These are phyloP conservation scores for Parasteatoda lunata DNA, from an alignment of 2,888 invertebrate species.

Conservation along the genomic window DNA sequence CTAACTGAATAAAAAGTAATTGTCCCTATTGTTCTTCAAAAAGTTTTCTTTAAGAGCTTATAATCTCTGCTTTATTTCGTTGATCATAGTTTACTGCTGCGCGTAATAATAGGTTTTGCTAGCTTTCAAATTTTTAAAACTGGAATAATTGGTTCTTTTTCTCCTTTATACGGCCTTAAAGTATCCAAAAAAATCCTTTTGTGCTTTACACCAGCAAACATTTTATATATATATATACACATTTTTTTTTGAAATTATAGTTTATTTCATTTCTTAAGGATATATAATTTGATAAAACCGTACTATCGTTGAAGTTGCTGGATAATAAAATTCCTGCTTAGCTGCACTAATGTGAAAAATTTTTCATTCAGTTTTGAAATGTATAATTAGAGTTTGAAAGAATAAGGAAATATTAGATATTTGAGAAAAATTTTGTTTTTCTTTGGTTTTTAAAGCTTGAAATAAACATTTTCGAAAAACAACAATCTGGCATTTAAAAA, in stretches of 20 bases:
- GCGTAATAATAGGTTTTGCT: not conserved
- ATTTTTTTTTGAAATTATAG: not conserved
- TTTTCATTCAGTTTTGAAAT: not conserved
- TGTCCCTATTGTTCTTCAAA: not conserved
- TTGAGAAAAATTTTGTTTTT: too few relatives aligned
- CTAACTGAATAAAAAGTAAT: not conserved
- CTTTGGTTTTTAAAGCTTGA: too few relatives aligned
- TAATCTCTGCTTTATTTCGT: slow-evolving; percentile 5
- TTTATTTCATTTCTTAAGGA: slow-evolving; percentile 2
- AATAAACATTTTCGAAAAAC: too few relatives aligned
- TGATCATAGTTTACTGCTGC: not conserved
- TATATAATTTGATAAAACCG: not conserved
- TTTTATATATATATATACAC: not conserved
- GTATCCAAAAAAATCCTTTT: not conserved
- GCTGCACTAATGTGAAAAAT: not conserved
- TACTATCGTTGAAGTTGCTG: not conserved
- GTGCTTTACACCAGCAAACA: not conserved
- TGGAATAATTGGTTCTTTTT: not conserved
- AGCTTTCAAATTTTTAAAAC: not conserved
- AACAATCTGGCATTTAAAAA: too few relatives aligned
- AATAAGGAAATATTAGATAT: not conserved
- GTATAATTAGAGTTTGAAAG: not conserved
- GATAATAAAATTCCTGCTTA: not conserved
- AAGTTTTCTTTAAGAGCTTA: not conserved
- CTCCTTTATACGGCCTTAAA: slow-evolving; percentile 1